Percentiles rank a stretch among this genome's conserved stretches.
These are phyloP conservation scores for Antechinus flavipes DNA, from an alignment of 2,113 vertebrate genomes.

Conservation along the genomic window DNA sequence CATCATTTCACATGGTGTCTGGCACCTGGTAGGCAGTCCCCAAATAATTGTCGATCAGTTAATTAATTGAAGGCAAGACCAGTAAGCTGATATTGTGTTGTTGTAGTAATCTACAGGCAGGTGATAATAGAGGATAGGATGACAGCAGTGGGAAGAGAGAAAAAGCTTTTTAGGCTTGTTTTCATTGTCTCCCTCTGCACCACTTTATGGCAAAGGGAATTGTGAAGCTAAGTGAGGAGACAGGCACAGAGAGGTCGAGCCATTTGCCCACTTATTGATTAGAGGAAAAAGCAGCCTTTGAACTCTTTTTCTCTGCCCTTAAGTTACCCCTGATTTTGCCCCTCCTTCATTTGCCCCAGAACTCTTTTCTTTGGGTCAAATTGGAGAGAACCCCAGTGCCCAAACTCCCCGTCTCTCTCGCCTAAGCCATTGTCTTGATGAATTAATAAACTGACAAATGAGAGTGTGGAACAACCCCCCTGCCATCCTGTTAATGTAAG, in stretches of 20 bases:
- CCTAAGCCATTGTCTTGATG: neutral
- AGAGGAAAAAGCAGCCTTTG: neutral
- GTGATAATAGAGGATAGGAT: neutral
- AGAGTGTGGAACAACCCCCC: neutral
- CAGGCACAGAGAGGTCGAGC: neutral
- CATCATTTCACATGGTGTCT: neutral
- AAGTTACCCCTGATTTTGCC: neutral
- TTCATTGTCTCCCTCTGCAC: slow-evolving; percentile 30
- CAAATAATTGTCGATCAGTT: neutral
- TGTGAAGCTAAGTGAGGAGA: slow-evolving; percentile 11
- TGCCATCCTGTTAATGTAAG: neutral
- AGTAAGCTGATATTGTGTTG: neutral
- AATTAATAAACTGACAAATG: neutral
- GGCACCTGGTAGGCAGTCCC: neutral
- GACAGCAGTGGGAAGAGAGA: neutral
- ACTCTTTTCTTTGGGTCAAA: neutral
- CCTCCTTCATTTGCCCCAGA: too few relatives aligned
- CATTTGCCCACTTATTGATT: neutral
- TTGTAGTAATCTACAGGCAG: neutral
- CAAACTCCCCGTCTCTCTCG: neutral
- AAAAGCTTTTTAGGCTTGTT: neutral
- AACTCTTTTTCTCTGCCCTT: neutral
- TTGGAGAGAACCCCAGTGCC: neutral
- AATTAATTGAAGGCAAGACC: neutral
- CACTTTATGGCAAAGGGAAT: neutral